Evolutionary conservation across 2,888 invertebrate genomes (phyloP).

Genomic region (Andrena chrysosceles): DNA sequence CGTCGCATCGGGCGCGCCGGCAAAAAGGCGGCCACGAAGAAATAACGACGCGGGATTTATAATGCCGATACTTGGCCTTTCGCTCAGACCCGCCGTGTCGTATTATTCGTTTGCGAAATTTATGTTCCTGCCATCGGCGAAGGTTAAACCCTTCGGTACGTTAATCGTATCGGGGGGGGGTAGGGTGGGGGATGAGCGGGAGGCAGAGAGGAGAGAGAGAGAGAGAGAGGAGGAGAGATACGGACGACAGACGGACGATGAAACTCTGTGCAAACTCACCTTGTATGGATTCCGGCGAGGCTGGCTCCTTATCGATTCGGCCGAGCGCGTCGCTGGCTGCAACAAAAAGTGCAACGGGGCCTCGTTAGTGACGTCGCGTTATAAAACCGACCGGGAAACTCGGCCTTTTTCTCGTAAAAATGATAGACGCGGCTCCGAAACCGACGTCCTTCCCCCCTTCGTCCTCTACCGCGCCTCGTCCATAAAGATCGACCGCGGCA

Average conservation of each 20-base stretch:
- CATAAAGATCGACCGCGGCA: conserved; percentile 31
- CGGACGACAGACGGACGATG: conserved; percentile 63
- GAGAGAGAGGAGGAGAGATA: conserved; percentile 40
- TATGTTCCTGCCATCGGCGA: conserved; percentile 63
- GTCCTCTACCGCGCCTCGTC: background rate
- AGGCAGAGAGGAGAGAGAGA: conserved; percentile 25
- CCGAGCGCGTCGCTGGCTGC: conserved; percentile 87
- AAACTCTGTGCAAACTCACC: conserved; percentile 79
- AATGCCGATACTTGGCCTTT: conserved; percentile 57
- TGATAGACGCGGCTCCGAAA: conserved; percentile 45
- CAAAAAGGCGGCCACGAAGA: conserved; percentile 60
- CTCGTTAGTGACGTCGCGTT: conserved; percentile 72
- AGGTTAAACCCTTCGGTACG: conserved; percentile 66
- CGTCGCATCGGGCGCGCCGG: conserved; percentile 30
- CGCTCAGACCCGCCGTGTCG: conserved; percentile 49
- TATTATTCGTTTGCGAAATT: conserved; percentile 66
- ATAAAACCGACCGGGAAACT: conserved; percentile 63
- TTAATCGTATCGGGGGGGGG: conserved; percentile 59
- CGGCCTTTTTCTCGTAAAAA: conserved; percentile 55
- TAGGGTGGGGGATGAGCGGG: conserved; percentile 11
- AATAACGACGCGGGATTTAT: conserved; percentile 63
- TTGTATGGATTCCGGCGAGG: conserved; percentile 87
- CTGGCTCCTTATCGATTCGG: conserved; percentile 91
- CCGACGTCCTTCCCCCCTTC: conserved; percentile 34
- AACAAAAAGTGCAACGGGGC: conserved; percentile 82